Percentiles rank a stretch among this genome's conserved stretches.
These are phyloP conservation scores for Gymnobelideus leadbeateri DNA, from an alignment of 2,113 vertebrate genomes.

Conservation along the genomic window DNA sequence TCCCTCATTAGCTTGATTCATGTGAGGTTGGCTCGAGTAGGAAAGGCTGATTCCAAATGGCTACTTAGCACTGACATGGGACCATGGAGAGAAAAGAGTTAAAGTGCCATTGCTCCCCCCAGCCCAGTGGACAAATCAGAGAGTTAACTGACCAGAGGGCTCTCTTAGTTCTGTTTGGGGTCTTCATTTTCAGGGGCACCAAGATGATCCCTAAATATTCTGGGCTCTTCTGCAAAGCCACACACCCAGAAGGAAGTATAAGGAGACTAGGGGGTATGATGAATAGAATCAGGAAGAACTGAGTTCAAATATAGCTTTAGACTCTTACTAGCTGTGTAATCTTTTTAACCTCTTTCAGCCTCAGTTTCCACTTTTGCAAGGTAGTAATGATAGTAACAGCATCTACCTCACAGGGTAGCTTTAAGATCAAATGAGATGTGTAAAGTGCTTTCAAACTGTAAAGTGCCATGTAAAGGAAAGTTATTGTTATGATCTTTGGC, in stretches of 20 bases:
- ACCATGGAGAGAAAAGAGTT: background rate
- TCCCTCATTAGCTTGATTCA: background rate
- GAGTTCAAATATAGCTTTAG: background rate
- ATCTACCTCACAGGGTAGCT: background rate
- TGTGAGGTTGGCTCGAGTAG: background rate
- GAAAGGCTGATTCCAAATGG: background rate
- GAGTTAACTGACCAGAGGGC: background rate
- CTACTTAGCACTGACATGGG: background rate
- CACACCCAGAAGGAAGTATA: background rate
- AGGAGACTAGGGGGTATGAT: background rate
- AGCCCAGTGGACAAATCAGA: background rate
- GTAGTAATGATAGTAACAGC: background rate
- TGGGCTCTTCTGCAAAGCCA: background rate
- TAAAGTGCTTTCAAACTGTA: background rate
- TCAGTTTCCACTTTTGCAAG: background rate
- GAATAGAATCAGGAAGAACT: background rate
- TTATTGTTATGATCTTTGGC: background rate
- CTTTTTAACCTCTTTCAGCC: background rate
- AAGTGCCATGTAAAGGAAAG: background rate
- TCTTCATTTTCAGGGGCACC: background rate
- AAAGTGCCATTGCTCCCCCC: background rate
- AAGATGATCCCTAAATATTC: background rate
- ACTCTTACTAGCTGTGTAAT: background rate
- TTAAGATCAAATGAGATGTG: background rate
- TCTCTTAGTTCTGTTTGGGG: background rate